These are phyloP conservation scores for Lucilia cuprina DNA, from an alignment of 1,140 invertebrate genomes.

Conservation along the genomic window DNA sequence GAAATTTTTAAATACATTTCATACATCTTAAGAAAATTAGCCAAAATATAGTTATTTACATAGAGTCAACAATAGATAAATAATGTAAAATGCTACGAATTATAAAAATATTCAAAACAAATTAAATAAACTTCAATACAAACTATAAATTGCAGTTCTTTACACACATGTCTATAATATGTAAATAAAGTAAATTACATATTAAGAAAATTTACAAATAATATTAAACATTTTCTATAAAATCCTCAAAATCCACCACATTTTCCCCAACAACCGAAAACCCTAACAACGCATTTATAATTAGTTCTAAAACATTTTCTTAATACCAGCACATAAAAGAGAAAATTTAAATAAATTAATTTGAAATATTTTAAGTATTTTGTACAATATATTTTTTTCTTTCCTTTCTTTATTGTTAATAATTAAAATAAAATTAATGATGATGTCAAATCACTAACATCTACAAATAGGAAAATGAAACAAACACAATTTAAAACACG, in stretches of 20 bases:
- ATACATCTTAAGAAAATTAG: no score
- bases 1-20: no score
- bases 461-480: neutral
- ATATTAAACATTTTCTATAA: neutral
- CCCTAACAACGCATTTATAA: no score
- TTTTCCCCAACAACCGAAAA: no score
- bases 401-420: neutral
- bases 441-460: neutral
- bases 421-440: constrained; percentile 8
- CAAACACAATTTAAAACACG: neutral
- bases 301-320: no score
- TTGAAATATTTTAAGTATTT: neutral
- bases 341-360: neutral
- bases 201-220: neutral
- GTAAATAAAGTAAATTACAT: neutral
- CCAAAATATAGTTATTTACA: no score
- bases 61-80: no score
- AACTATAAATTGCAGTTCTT: no score
- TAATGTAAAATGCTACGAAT: no score
- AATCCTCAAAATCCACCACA: neutral
- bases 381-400: neutral
- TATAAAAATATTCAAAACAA: no score
- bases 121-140: no score
- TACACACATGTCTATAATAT: no score
- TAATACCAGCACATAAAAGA: neutral